phyloP scores from a whole-genome alignment of 2,797 vertebrate genomes.

The Clarias laeviceps region DNA sequence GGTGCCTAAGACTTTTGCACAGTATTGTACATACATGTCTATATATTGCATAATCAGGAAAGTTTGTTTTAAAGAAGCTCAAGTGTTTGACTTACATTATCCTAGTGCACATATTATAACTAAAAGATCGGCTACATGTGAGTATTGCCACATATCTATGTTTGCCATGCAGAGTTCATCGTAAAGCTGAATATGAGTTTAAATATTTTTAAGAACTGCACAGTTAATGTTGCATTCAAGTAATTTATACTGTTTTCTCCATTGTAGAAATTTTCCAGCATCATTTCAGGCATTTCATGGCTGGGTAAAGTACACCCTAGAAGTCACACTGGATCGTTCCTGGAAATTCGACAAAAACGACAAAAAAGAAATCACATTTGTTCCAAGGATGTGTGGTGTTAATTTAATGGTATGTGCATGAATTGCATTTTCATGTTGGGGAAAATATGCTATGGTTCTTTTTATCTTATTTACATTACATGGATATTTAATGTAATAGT shows the following conservation, averaged over 20 bases:
- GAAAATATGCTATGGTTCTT: not conserved
- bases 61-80: not conserved
- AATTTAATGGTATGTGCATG: conserved; percentile 79
- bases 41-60: not conserved
- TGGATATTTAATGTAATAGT: no score
- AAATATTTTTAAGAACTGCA: not conserved
- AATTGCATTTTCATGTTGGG: not conserved
- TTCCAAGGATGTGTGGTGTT: conserved; percentile 80
- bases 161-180: not conserved
- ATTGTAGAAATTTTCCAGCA: conserved; percentile 87
- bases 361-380: conserved; percentile 84
- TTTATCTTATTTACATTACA: not conserved
- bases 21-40: not conserved
- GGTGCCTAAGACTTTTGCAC: no score
- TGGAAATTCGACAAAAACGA: conserved; percentile 84
- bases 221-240: not conserved
- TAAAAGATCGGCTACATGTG: not conserved
- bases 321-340: conserved; percentile 86
- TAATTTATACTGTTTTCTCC: not conserved
- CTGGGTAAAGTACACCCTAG: conserved; percentile 88
- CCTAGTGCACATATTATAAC: not conserved
- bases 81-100: not conserved
- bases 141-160: conserved; percentile 4
- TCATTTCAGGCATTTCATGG: conserved; percentile 87
- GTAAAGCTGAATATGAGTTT: not conserved